Evolutionary conservation across 2,797 vertebrate genomes (phyloP).

Genomic region (Apogon talboti): DNA sequence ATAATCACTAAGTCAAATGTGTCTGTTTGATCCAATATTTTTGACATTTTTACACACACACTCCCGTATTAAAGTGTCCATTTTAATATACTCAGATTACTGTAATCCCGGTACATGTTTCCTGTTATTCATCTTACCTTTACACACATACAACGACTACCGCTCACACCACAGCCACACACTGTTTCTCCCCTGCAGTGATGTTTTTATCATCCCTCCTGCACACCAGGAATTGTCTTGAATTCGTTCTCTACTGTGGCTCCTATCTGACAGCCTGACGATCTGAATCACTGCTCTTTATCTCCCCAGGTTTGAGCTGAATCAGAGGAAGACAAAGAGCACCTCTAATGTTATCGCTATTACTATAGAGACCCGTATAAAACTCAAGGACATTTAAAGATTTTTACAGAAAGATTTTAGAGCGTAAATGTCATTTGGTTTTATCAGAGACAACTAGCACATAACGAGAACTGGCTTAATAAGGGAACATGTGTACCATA

Average conservation of each 20-base stretch:
- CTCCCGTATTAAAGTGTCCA: constrained; percentile 52
- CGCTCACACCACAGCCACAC: constrained; percentile 42
- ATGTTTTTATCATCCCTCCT: constrained; percentile 67
- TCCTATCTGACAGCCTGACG: constrained; percentile 60
- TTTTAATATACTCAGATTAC: constrained; percentile 53
- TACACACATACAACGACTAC: constrained; percentile 20
- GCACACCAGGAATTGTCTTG: constrained; percentile 64
- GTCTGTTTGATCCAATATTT: constrained; percentile 46
- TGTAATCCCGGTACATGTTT: constrained; percentile 46
- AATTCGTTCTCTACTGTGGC: constrained; percentile 50
- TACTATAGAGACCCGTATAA: constrained; percentile 28
- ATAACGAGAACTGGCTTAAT: not conserved
- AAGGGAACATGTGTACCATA: not conserved
- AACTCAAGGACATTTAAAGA: constrained; percentile 50
- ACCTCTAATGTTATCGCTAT: constrained; percentile 49
- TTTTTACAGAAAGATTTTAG: constrained; percentile 18
- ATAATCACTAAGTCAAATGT: constrained; percentile 37
- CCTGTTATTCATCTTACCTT: constrained; percentile 47
- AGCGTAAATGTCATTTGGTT: constrained; percentile 25
- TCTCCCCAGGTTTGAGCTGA: constrained; percentile 52
- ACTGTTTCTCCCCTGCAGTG: constrained; percentile 58
- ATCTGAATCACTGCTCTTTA: constrained; percentile 67
- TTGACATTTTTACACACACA: constrained; percentile 27
- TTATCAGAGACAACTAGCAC: constrained; percentile 22
- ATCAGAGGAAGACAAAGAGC: constrained; percentile 46